A percentile compares a stretch with the other conserved stretches of the same genome.
Conservation (phyloP, 2,113 vertebrate species). For the Agapornis roseicollis region DNA sequence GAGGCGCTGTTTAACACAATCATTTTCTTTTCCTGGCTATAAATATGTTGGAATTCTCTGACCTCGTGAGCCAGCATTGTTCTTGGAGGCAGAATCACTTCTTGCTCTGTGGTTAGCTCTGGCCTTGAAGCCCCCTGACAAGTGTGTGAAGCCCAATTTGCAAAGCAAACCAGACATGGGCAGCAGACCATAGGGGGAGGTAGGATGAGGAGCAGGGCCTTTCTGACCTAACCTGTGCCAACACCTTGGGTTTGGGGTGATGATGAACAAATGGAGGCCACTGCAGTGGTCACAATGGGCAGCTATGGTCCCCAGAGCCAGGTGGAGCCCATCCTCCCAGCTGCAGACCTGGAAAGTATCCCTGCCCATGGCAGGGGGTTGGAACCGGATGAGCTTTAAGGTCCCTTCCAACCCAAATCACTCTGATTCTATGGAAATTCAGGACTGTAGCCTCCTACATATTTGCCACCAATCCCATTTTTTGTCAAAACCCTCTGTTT, state of each 20-base stretch:
- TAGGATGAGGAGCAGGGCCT: background rate
- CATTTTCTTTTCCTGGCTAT: slow-evolving; percentile 21
- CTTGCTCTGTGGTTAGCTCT: background rate
- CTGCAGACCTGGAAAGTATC: background rate
- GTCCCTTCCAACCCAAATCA: background rate
- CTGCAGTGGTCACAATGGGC: fast-evolving
- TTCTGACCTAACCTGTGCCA: background rate
- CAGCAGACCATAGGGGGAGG: background rate
- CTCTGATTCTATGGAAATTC: background rate
- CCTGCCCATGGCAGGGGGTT: background rate
- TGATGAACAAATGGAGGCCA: fast-evolving
- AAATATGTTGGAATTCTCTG: slow-evolving; percentile 36
- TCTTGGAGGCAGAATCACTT: slow-evolving; percentile 31
- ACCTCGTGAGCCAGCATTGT: background rate
- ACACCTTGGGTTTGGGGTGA: fast-evolving
- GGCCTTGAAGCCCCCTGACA: slow-evolving; percentile 15
- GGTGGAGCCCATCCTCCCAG: fast-evolving
- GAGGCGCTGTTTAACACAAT: slow-evolving; percentile 28
- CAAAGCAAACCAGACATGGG: background rate
- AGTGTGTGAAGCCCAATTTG: background rate
- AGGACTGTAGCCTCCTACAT: background rate
- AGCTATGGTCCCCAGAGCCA: fast-evolving
- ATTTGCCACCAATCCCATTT: background rate
- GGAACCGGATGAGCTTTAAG: background rate
- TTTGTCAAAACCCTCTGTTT: background rate